Evolutionary conservation across 2,797 vertebrate species (phyloP).

Genomic region (Coilia nasus): DNA sequence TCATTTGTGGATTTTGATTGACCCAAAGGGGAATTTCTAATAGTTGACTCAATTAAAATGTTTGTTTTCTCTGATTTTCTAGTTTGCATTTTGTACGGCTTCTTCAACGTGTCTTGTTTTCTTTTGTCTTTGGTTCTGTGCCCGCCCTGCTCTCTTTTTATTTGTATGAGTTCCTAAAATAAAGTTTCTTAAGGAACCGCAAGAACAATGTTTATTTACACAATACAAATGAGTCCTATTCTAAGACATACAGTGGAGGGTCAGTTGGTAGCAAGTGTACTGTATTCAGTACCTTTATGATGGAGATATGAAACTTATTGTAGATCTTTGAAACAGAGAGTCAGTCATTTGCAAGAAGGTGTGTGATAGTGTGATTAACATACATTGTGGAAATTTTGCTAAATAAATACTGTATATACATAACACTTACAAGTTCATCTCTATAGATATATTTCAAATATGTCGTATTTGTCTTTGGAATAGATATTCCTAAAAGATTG

Average conservation of each 20-base stretch:
- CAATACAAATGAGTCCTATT: not conserved
- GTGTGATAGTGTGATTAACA: not conserved
- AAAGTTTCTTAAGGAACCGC: not conserved
- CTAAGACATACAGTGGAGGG: not conserved
- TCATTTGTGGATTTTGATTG: not conserved
- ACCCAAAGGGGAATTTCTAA: not conserved
- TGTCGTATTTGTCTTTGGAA: not conserved
- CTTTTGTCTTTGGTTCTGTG: not conserved
- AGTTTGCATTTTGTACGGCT: not conserved
- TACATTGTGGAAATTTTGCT: not conserved
- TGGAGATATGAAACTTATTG: not conserved
- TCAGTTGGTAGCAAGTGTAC: not conserved
- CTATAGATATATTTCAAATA: not conserved
- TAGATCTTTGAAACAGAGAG: not conserved
- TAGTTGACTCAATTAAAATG: not conserved
- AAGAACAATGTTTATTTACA: not conserved
- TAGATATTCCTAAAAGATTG: not conserved
- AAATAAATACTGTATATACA: not conserved
- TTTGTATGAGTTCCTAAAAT: slow-evolving; percentile 7
- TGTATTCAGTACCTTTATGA: not conserved
- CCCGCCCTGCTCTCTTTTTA: not conserved
- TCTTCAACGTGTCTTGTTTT: not conserved
- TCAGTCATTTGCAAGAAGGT: not conserved
- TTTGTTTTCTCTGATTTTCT: not conserved
- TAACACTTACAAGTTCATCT: not conserved